Evolutionary conservation across 2,797 vertebrate genomes (phyloP).

Genomic region (Poeciliopsis paucimaculata): DNA sequence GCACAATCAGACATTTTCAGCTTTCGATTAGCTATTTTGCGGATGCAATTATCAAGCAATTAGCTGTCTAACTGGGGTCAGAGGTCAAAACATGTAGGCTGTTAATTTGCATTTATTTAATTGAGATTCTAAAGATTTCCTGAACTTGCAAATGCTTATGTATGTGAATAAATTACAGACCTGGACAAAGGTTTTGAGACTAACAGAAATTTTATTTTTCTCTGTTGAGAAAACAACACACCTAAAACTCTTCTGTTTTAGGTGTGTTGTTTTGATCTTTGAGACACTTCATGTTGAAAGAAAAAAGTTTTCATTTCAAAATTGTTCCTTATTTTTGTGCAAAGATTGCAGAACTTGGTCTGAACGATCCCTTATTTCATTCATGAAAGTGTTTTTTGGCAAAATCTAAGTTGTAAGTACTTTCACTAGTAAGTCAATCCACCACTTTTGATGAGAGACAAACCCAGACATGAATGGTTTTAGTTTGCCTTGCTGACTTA

Average conservation of each 20-base stretch:
- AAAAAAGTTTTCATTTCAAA: neutral
- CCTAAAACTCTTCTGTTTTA: neutral
- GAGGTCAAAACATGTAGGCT: slow-evolving; percentile 29
- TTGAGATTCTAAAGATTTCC: neutral
- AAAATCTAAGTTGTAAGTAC: neutral
- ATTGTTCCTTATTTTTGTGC: too few species aligned
- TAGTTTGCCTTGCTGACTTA: neutral
- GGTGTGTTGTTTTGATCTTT: neutral
- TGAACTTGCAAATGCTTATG: neutral
- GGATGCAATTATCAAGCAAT: slow-evolving; percentile 24
- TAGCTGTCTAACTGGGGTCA: slow-evolving; percentile 13
- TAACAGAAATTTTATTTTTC: neutral
- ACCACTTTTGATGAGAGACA: neutral
- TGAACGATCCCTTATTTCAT: neutral
- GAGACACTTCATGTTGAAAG: neutral
- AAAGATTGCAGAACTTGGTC: neutral
- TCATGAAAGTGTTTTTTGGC: neutral
- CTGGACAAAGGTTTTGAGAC: neutral
- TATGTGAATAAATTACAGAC: neutral
- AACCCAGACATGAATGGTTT: neutral
- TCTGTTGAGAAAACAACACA: too few species aligned
- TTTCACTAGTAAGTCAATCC: neutral
- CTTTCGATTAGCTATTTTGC: slow-evolving; percentile 29
- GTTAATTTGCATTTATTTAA: slow-evolving; percentile 12
- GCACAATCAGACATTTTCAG: slow-evolving; percentile 23